phyloP scores from a whole-genome alignment of 2,797 vertebrate genomes.

The Eremophila alpestris region DNA sequence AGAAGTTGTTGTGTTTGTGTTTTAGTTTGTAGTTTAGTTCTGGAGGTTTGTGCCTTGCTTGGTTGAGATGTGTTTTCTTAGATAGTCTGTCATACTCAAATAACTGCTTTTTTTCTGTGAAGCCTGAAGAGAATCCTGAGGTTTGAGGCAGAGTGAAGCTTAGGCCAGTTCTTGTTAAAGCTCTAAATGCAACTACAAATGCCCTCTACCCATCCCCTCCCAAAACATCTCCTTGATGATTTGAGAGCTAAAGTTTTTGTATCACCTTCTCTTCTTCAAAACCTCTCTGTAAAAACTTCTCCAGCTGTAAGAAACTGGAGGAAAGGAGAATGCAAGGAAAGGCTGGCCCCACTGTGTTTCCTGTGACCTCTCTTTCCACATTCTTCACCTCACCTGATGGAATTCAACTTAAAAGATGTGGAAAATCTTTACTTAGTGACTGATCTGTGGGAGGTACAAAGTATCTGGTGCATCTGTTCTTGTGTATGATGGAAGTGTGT shows the following conservation, averaged over 20 bases:
- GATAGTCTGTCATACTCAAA: neutral
- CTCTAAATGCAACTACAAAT: neutral
- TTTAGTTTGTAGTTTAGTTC: neutral
- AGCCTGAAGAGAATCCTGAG: neutral
- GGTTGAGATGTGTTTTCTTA: neutral
- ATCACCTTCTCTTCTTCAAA: neutral
- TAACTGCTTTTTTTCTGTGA: neutral
- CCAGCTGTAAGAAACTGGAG: neutral
- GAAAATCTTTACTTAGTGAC: neutral
- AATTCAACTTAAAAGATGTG: neutral
- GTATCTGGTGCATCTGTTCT: neutral
- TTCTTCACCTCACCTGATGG: neutral
- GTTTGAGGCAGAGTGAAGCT: neutral
- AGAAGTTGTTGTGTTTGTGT: neutral
- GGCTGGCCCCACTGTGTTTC: neutral
- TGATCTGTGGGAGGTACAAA: neutral
- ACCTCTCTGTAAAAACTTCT: too few relatives aligned
- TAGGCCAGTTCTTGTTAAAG: neutral
- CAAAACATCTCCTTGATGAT: neutral
- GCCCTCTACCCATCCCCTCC: rapidly evolving
- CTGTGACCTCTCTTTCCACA: neutral
- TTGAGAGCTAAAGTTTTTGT: neutral
- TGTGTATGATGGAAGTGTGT: neutral
- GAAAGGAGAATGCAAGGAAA: neutral
- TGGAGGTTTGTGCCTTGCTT: neutral